Evolutionary conservation across 2,113 vertebrate genomes (phyloP), one percentile per base, ranked within the genome.

Genomic region (Nematolebias whitei): DNA sequence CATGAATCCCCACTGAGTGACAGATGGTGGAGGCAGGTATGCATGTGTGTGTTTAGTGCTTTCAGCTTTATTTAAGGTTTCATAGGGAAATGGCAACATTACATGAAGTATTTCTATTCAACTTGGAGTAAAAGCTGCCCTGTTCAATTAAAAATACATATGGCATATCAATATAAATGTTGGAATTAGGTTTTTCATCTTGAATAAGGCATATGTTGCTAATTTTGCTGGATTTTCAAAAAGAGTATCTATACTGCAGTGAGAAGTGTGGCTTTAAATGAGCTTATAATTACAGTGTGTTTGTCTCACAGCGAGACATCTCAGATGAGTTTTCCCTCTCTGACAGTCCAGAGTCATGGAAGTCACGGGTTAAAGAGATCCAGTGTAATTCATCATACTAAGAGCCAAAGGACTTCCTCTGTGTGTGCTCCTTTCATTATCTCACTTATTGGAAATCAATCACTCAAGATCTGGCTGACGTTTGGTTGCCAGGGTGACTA

Each of bases 21-120:
- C 87, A 85, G 78, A 86, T 87, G 83, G 82, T 63, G 45, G 61
- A 68, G 85, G 63, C 76, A 71, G 78, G 66, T 67, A 40, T 51
- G 63, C 76, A 71, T 76, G 66, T 67, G 35, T 51, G 29, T 65
- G 19, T 52, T 38, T 73, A n/a, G n/a, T n/a, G 57, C 68, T 26
- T 63, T 50, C 0, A 26, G 16, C 62, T 26, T 39, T 43, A 16
- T 55, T 54, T 39, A 63, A 48, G 52, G 73, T 53, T 61, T 63
- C 40, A 19, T 15, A 4, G 4, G 18, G 4, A 22, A 55, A 8
- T 2, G 3, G 38, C 55, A 14, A 50, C 7, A n/a, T 4, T 19
- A 26, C 3, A 20, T 1, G 4, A 22, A 51, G 18, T 41, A 5
- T 63, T 16, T 63, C 50, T 35, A 7, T 29, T 29, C 32, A 35